Percentiles rank a stretch among this genome's conserved stretches.
Evolutionary conservation across 2,797 vertebrate genomes (phyloP).

Genomic region (Pseudocheirus occidentalis): DNA sequence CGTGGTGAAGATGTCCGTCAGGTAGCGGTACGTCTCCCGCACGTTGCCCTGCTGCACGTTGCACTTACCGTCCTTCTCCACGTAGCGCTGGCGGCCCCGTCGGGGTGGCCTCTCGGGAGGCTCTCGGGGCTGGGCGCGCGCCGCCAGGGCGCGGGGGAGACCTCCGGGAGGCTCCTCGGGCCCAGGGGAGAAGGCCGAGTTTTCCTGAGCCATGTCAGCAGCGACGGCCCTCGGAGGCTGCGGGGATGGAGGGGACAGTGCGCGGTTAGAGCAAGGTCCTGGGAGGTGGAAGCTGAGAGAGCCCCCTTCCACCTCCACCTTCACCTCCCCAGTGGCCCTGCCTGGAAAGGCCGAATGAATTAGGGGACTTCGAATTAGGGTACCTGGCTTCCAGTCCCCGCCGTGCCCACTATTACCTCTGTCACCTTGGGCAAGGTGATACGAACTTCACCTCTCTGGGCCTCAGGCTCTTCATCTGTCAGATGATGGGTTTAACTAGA

Average conservation of each 20-base stretch:
- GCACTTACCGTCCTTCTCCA: constrained; percentile 96
- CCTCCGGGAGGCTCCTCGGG: constrained; percentile 80
- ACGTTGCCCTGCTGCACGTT: constrained; percentile 97
- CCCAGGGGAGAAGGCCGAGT: constrained; percentile 86
- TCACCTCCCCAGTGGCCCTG: background rate
- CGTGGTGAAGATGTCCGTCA: constrained; percentile 98
- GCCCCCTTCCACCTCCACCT: background rate
- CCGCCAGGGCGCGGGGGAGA: constrained; percentile 1
- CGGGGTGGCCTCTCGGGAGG: constrained; percentile 60
- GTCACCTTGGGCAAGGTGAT: background rate
- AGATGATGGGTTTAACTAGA: background rate
- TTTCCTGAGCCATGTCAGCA: constrained; percentile 90
- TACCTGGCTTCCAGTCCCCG: background rate
- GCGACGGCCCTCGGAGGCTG: background rate
- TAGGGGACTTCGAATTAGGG: background rate
- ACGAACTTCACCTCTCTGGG: background rate
- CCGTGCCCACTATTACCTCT: background rate
- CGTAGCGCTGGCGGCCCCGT: constrained; percentile 92
- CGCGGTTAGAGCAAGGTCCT: background rate
- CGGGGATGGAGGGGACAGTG: constrained; percentile 24
- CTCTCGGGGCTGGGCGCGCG: background rate
- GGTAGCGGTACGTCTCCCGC: constrained; percentile 95
- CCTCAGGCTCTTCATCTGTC: background rate
- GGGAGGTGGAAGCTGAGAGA: too few relatives aligned
- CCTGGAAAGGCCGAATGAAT: too few relatives aligned